Evolutionary conservation across 2,888 invertebrate species (phyloP).

Genomic region (Pteria penguin): DNA sequence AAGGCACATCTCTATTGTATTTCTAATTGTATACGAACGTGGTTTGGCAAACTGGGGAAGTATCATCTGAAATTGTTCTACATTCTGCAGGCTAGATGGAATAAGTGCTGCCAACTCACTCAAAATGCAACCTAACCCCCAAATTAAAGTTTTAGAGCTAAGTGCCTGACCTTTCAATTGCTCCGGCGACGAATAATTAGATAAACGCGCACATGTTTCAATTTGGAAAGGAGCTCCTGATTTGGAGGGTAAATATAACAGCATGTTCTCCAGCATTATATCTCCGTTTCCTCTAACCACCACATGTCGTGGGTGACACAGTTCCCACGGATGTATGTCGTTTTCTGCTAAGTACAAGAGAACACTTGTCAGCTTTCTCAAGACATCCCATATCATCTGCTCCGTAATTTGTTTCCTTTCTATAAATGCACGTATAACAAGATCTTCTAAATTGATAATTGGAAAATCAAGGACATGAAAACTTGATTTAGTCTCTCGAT

Average conservation of each 20-base stretch:
- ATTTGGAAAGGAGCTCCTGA: conserved; percentile 58
- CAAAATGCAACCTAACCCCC: conserved; percentile 67
- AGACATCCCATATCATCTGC: conserved; percentile 65
- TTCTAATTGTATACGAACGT: background rate
- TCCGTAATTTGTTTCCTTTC: conserved; percentile 65
- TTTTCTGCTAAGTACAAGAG: conserved; percentile 63
- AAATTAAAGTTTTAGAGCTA: conserved; percentile 54
- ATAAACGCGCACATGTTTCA: conserved; percentile 38
- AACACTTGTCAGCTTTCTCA: conserved; percentile 66
- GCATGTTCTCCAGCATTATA: conserved; percentile 68
- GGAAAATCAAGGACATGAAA: conserved; percentile 74
- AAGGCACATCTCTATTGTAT: background rate
- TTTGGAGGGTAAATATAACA: conserved; percentile 65
- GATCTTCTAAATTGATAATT: conserved; percentile 67
- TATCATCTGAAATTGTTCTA: background rate
- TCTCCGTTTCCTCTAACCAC: conserved; percentile 62
- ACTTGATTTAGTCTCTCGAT: conserved; percentile 58
- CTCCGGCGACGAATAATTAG: conserved; percentile 58
- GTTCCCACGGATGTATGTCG: conserved; percentile 60
- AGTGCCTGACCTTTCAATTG: conserved; percentile 49
- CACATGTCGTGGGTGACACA: conserved; percentile 67
- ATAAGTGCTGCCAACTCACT: conserved; percentile 58
- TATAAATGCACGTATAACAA: conserved; percentile 63
- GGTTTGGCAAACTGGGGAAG: background rate
- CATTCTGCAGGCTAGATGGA: conserved; percentile 38